Evolutionary conservation across 2,888 invertebrate species (phyloP).

Genomic region (Tachystola acroxantha): DNA sequence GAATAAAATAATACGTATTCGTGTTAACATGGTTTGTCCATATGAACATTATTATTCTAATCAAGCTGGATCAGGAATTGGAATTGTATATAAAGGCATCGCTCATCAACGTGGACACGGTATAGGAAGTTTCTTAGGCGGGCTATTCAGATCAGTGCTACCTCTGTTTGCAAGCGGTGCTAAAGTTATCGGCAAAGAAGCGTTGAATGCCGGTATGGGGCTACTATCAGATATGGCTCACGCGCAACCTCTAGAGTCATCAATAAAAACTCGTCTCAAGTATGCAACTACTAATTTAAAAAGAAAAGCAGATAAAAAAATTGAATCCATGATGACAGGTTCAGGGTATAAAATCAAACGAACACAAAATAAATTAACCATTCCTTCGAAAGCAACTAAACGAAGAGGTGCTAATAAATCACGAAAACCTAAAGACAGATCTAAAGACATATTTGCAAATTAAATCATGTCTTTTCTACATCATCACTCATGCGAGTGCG

Average conservation of each 20-base stretch:
- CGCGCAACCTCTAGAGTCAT: constrained; percentile 11
- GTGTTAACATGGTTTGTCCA: constrained; percentile 15
- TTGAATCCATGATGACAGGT: constrained; percentile 18
- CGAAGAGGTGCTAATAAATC: constrained; percentile 2
- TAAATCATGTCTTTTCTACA: constrained; percentile 23
- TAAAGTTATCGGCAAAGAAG: constrained; percentile 20
- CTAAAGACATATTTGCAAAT: constrained; percentile 17
- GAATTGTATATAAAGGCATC: constrained; percentile 23
- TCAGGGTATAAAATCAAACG: constrained; percentile 19
- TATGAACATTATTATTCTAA: constrained; percentile 21
- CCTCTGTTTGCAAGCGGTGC: constrained; percentile 23
- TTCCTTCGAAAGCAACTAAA: not conserved
- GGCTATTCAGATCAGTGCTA: constrained; percentile 23
- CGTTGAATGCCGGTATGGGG: constrained; percentile 21
- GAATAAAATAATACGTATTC: constrained; percentile 16
- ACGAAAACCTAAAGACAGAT: constrained; percentile 3
- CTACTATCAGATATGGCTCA: constrained; percentile 21
- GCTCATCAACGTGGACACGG: constrained; percentile 18
- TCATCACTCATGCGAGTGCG: constrained; percentile 25
- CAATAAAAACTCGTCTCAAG: constrained; percentile 14
- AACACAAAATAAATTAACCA: constrained; percentile 1
- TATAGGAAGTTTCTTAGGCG: constrained; percentile 18
- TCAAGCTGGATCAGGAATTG: constrained; percentile 24
- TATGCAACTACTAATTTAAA: constrained; percentile 17
- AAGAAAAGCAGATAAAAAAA: constrained; percentile 19